phyloP scores from a whole-genome alignment of 2,113 vertebrate species.

The Equus quagga region DNA sequence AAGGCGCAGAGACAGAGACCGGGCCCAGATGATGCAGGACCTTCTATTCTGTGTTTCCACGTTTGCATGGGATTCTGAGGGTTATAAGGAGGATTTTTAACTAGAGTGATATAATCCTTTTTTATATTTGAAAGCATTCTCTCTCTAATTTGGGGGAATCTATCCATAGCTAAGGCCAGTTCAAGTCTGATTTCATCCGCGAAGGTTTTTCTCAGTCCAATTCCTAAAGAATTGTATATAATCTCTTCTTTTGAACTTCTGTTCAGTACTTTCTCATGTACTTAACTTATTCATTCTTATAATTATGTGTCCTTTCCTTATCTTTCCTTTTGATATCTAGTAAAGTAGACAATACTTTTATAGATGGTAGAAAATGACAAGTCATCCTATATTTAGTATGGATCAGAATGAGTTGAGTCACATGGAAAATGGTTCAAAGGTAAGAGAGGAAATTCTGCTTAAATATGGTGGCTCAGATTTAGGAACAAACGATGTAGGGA shows the following conservation, averaged over 20 bases:
- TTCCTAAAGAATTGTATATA: neutral
- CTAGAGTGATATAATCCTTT: neutral
- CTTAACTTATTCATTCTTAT: neutral
- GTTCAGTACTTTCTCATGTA: neutral
- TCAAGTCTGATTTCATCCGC: neutral
- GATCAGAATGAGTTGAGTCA: neutral
- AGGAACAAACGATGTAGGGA: neutral
- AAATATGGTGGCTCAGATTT: neutral
- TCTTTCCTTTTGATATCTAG: neutral
- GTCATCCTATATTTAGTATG: neutral
- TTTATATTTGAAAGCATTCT: neutral
- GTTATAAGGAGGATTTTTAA: neutral
- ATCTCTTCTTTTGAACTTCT: neutral
- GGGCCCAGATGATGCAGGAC: fast-evolving
- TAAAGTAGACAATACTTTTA: neutral
- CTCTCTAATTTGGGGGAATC: neutral
- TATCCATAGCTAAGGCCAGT: neutral
- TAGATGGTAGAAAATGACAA: neutral
- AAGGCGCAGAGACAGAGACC: neutral
- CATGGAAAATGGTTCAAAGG: neutral
- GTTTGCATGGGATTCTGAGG: neutral
- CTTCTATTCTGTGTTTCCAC: neutral
- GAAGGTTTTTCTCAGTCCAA: neutral
- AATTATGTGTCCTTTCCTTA: neutral
- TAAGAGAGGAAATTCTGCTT: neutral